These are phyloP conservation scores for Phyllotreta cruciferae DNA, from an alignment of 2,888 invertebrate species.

Conservation along the genomic window DNA sequence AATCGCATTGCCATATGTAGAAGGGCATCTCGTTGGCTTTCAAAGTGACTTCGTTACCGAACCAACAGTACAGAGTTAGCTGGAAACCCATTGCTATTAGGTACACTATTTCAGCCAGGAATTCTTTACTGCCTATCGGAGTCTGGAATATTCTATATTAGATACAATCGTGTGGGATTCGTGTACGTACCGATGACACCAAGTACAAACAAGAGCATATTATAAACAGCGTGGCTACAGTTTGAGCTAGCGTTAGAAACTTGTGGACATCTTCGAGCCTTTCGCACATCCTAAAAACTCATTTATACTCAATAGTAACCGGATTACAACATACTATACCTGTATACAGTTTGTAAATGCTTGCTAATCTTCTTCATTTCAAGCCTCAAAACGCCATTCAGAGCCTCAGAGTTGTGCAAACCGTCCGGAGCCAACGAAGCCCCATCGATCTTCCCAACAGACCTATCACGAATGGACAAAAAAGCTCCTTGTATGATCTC, in stretches of 20 bases:
- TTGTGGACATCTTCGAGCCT: slow-evolving; percentile 51
- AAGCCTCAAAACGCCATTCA: slow-evolving; percentile 42
- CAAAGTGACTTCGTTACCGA: slow-evolving; percentile 55
- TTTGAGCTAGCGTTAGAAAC: slow-evolving; percentile 53
- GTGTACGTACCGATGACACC: slow-evolving; percentile 51
- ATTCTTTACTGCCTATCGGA: slow-evolving; percentile 52
- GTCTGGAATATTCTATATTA: too few species aligned
- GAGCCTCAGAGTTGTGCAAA: slow-evolving; percentile 31
- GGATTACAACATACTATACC: too few species aligned
- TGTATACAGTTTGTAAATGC: slow-evolving; percentile 52
- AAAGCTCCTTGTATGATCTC: slow-evolving; percentile 54
- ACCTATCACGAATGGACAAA: slow-evolving; percentile 45
- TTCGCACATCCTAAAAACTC: slow-evolving; percentile 48
- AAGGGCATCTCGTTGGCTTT: slow-evolving; percentile 51
- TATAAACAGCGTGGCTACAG: slow-evolving; percentile 53
- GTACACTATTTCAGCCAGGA: slow-evolving; percentile 53
- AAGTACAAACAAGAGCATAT: slow-evolving; percentile 55
- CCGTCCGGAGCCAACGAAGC: slow-evolving; percentile 14
- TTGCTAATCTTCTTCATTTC: slow-evolving; percentile 51
- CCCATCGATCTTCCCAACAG: slow-evolving; percentile 30
- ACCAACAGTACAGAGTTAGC: slow-evolving; percentile 47
- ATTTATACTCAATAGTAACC: neutral
- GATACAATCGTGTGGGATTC: too few species aligned
- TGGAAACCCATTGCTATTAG: slow-evolving; percentile 54
- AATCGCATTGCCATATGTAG: slow-evolving; percentile 53